Base-by-base conservation (phyloP, 53 echinoderm and acorn worm genomes). In the Astropecten irregularis region DNA sequence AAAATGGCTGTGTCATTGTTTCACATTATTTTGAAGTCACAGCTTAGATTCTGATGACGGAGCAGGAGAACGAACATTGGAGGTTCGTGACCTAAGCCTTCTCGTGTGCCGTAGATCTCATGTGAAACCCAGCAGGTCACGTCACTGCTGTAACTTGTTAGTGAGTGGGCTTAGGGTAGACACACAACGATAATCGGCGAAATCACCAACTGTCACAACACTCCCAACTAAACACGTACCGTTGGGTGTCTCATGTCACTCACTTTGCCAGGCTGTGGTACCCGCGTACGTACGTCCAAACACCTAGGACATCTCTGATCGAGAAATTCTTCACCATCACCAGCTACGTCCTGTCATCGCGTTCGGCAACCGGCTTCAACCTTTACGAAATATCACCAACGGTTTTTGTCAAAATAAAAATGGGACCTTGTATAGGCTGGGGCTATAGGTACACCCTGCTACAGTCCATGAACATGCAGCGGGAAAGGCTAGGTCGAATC, bases 401-500 rank as follows among this genome's bases (percentile, higher is more conserved):
- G 29, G 6, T 58, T 27, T 76, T 22, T 73, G 32, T 27, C 28
- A 40, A 15, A 51, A 25, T 36, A 27, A 23, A 33, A 57, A 53
- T 1, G 59, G 40, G 29, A 16, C 15, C 59, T 30, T 39, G 19
- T 32, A 2, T 9, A n/a, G 63, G 47, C 32, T 52, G 11, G 26
- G 55, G 53, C 20, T n/a, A 31, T 30, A 14, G 47, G 19, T 20
- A 20, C 29, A 47, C 14, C 29, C 22, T 79, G 62, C 40, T 46
- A 20, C 46, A 22, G 42, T 42, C 11, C 11, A 42, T 42, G 6
- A 11, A 42, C 42, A 42, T n/a, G n/a, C n/a, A n/a, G n/a, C 9
- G 22, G 37, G 19, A 65, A 28, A 20, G 79, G 79, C 62, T 19
- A 60, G 62, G 61, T 79, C 48, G 44, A 79, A n/a, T n/a, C n/a